A percentile compares a stretch with the other conserved stretches of the same genome.
phyloP scores from a whole-genome alignment of 1,140 invertebrate species.

The Drosophila busckii region DNA sequence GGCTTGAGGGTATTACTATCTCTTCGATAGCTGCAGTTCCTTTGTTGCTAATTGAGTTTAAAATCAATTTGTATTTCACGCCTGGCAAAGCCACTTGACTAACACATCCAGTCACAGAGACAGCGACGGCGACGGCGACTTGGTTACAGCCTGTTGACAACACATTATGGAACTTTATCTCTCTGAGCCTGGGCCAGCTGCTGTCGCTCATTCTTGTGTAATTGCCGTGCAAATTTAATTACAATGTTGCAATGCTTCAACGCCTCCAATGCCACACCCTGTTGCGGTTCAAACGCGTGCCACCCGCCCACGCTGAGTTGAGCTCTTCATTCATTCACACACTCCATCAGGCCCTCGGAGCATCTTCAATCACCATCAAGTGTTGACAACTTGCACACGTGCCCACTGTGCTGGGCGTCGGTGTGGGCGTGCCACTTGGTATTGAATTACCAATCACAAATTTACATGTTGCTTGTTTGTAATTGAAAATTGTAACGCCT shows the following conservation, averaged over 20 bases:
- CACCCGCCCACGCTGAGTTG: background rate
- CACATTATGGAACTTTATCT: no score
- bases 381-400: conserved; percentile 56
- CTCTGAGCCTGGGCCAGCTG: no score
- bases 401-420: conserved; percentile 12
- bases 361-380: conserved; percentile 52
- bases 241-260: conserved; percentile 42
- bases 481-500: conserved; percentile 43
- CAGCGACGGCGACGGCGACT: no score
- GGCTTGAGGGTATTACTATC: conserved; percentile 20
- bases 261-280: conserved; percentile 3
- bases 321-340: conserved; percentile 30
- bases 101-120: no score
- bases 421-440: conserved; percentile 17
- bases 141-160: no score
- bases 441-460: conserved; percentile 57
- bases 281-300: background rate
- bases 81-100: conserved; percentile 5
- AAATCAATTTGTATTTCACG: conserved; percentile 78
- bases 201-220: conserved; percentile 47
- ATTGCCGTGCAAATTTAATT: conserved; percentile 79
- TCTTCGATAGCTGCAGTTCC: conserved; percentile 32
- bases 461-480: conserved; percentile 52
- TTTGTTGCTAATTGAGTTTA: conserved; percentile 79
- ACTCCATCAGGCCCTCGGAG: conserved; percentile 45